These are phyloP conservation scores for Zeus faber DNA, from an alignment of 2,113 vertebrate genomes.

Conservation along the genomic window DNA sequence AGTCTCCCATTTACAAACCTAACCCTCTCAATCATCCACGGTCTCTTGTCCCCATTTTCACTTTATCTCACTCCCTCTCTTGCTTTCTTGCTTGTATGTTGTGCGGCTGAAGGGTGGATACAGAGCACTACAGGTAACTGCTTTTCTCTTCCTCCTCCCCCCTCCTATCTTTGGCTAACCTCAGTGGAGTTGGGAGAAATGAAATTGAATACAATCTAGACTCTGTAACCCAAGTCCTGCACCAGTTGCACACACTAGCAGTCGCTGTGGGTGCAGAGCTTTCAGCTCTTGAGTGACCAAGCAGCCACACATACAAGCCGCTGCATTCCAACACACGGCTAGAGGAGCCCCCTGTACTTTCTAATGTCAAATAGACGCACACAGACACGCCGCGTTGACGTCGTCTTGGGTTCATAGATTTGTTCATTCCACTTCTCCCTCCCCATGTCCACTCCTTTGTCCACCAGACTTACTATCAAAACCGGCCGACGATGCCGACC, in stretches of 20 bases:
- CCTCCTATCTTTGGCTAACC: constrained; percentile 63
- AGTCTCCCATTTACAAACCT: constrained; percentile 16
- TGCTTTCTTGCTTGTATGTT: constrained; percentile 73
- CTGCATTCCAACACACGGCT: neutral
- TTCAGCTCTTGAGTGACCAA: constrained; percentile 5
- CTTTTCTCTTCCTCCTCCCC: constrained; percentile 46
- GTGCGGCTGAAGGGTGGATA: constrained; percentile 95
- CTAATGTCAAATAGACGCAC: neutral
- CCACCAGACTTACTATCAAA: constrained; percentile 87
- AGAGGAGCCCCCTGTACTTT: neutral
- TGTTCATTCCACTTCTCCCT: constrained; percentile 14
- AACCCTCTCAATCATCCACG: constrained; percentile 41
- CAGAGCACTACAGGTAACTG: constrained; percentile 97
- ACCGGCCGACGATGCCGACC: constrained; percentile 85
- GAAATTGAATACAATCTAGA: constrained; percentile 23
- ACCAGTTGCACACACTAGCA: constrained; percentile 19
- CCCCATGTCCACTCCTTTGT: constrained; percentile 17
- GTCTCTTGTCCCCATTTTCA: constrained; percentile 55
- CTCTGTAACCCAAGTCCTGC: constrained; percentile 20
- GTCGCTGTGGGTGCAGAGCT: constrained; percentile 23
- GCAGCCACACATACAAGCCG: neutral
- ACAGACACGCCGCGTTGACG: no score
- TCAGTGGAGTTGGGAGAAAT: constrained; percentile 51
- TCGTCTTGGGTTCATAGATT: no score
- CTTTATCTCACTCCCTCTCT: constrained; percentile 67